Base-by-base conservation (phyloP, 2,888 invertebrate species). In the Uropetala carovei region DNA sequence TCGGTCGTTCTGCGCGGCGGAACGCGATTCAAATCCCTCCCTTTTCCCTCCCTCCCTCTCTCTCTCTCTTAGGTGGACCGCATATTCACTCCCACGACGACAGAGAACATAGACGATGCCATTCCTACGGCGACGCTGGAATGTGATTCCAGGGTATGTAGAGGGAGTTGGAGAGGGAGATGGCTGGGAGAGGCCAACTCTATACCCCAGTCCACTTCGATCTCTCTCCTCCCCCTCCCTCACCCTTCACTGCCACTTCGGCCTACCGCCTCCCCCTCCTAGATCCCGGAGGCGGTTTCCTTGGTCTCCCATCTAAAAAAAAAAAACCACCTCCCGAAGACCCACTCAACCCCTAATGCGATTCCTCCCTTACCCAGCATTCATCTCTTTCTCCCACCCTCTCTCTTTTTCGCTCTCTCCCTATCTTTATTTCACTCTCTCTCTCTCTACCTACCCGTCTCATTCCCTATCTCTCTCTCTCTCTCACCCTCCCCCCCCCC, bases 301-400 rank as follows among this genome's bases (percentile, higher is more conserved):
- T 3, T 43, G 43, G 75, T 27, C 75, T 75, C 75, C 75, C 75
- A 75, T 75, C 75, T 43, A 27, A 27, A 75, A 75, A 27, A 27
- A 75, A 75, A 75, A 75, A 75, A 75, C 75, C 89, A 59, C 64
- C 89, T 64, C 59, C 75, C 64, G 64, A 60, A 59, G 86, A 86
- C 59, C 86, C 86, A 86, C 59, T 59, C 86, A 86, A 86, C 86
- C 60, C 89, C 43, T 64, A 89, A 89, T 64, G 89, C 64, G 64
- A 89, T 89, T 89, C 64, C 43, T 64, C 64, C 64, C 64, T 60
- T 57, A 86, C 86, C 60, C 27, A 60, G 86, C 86, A 86, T 60
- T 59, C 59, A 57, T 86, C 85, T 59, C 85, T 58, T 22, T 85
- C 85, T 84, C 85, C 27, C 84, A 22, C 84, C 22, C n/a, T 59